phyloP scores from a whole-genome alignment of 2,888 invertebrate species.

The Pasiphila rectangulata region DNA sequence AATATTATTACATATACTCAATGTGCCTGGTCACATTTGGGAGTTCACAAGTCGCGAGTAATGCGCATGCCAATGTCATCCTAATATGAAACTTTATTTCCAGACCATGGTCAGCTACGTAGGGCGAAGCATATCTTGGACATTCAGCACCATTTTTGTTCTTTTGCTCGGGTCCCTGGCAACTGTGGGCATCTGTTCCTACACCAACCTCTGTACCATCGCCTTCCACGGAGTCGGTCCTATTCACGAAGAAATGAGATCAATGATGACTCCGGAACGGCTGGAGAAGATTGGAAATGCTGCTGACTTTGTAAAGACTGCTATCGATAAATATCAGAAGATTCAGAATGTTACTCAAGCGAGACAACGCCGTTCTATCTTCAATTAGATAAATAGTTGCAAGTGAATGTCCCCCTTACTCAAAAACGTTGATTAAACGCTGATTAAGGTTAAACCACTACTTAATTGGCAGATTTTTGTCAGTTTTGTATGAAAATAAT shows the following conservation, averaged over 20 bases:
- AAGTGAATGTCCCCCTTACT: too few species aligned
- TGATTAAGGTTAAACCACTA: not conserved
- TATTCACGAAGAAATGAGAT: constrained; percentile 79
- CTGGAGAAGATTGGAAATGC: constrained; percentile 81
- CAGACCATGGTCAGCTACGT: constrained; percentile 64
- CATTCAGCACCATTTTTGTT: constrained; percentile 66
- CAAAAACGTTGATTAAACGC: too few species aligned
- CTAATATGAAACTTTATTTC: constrained; percentile 35
- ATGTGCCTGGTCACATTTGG: too few species aligned
- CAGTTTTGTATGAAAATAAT: too few species aligned
- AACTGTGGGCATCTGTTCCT: constrained; percentile 77
- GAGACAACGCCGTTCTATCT: constrained; percentile 50
- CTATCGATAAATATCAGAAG: constrained; percentile 82
- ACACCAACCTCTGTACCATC: constrained; percentile 83
- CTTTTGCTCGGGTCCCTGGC: constrained; percentile 73
- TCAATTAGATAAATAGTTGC: constrained; percentile 18
- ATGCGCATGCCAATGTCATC: not conserved
- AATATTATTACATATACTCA: too few species aligned
- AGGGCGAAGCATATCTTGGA: constrained; percentile 60
- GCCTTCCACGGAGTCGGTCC: constrained; percentile 82
- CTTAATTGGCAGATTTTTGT: too few species aligned
- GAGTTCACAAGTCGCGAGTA: too few species aligned
- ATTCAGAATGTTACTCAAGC: constrained; percentile 54
- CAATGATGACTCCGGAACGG: constrained; percentile 80
- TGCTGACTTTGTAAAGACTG: constrained; percentile 81